phyloP scores from a whole-genome alignment of 2,113 vertebrate genomes.

The Micronycteris hirsuta region DNA sequence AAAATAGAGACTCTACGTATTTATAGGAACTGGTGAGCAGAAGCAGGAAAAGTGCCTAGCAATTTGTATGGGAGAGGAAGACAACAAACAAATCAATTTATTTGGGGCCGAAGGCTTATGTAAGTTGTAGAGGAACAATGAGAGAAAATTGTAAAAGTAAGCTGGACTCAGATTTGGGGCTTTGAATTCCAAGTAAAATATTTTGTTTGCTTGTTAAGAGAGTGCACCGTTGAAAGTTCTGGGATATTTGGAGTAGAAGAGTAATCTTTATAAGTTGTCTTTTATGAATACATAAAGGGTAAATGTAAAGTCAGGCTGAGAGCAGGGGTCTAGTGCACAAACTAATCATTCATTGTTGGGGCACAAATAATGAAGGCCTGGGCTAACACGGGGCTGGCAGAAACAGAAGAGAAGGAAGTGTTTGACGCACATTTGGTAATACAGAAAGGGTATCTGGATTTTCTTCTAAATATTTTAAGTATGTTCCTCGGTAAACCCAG shows the following conservation, averaged over 20 bases:
- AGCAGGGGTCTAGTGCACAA: background rate
- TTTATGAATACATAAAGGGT: background rate
- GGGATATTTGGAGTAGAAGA: background rate
- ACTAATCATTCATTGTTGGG: background rate
- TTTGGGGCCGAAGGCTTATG: background rate
- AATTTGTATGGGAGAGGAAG: slow-evolving; percentile 1
- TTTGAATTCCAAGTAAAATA: slow-evolving; percentile 8
- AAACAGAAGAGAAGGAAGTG: background rate
- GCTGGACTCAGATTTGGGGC: background rate
- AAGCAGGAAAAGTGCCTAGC: background rate
- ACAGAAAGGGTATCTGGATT: background rate
- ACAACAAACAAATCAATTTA: background rate
- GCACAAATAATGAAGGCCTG: background rate
- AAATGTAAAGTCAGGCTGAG: background rate
- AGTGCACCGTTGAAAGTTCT: background rate
- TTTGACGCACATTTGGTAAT: background rate
- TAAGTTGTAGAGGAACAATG: background rate
- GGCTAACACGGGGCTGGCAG: background rate
- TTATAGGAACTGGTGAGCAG: background rate
- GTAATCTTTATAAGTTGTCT: background rate
- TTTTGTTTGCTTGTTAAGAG: slow-evolving; percentile 18
- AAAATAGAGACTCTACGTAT: background rate
- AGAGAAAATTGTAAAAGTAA: background rate
- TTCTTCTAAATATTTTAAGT: background rate
- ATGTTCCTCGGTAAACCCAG: background rate